Conservation (phyloP, 2,113 vertebrate species). For the Phalacrocorax pelagicus region DNA sequence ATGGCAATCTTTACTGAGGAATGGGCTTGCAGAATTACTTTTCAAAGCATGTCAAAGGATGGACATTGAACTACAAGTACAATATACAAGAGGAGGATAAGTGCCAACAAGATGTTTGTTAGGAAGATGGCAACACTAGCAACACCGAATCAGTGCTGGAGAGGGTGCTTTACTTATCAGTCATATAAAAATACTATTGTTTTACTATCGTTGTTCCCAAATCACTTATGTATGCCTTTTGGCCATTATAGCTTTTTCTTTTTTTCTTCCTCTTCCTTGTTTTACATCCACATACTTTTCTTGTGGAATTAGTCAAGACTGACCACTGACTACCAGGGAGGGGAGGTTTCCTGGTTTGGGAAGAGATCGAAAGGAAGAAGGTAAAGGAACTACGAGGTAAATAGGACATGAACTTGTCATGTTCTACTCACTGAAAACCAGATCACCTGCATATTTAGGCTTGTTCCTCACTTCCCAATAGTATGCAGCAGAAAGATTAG, state of each 20-base stretch:
- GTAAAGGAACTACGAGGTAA: background rate
- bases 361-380: background rate
- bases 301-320: background rate
- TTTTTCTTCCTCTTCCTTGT: background rate
- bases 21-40: background rate
- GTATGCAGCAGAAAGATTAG: background rate
- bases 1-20: background rate
- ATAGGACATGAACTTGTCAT: background rate
- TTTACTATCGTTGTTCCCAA: background rate
- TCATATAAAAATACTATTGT: background rate
- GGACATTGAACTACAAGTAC: background rate
- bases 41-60: background rate
- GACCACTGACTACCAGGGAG: background rate
- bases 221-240: background rate
- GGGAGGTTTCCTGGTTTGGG: background rate
- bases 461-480: background rate
- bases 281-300: background rate
- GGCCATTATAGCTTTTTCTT: rapidly evolving
- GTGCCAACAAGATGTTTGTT: background rate
- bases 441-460: background rate
- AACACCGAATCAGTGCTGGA: background rate
- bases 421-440: background rate
- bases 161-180: background rate
- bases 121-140: background rate
- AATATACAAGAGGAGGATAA: background rate